Evolutionary conservation across 2,888 invertebrate species (phyloP).

Genomic region (Cryptus armator): DNA sequence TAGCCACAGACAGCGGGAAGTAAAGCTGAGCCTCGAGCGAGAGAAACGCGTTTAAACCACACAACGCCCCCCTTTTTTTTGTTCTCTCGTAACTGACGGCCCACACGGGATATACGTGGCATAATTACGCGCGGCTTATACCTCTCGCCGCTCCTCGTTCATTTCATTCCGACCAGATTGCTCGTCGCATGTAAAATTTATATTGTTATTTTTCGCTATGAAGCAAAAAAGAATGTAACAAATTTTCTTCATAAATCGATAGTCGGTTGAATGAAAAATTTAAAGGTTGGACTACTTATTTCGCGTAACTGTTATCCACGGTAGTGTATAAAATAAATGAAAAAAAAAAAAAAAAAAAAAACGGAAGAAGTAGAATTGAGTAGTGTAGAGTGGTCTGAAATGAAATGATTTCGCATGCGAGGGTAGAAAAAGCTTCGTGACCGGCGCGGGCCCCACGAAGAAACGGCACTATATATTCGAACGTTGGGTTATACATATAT

Average conservation of each 20-base stretch:
- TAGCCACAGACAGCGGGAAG: slow-evolving; percentile 50
- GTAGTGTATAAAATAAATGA: too few species aligned
- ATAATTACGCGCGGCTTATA: slow-evolving; percentile 55
- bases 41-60: slow-evolving; percentile 64
- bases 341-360: too few species aligned
- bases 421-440: slow-evolving; percentile 74
- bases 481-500: slow-evolving; percentile 53
- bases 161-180: slow-evolving; percentile 11
- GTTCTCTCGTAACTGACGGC: slow-evolving; percentile 48
- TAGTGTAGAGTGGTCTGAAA: not conserved
- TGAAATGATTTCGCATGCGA: slow-evolving; percentile 55
- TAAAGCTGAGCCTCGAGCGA: slow-evolving; percentile 54
- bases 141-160: not conserved
- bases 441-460: slow-evolving; percentile 72
- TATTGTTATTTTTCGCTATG: too few species aligned
- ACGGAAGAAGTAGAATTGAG: too few species aligned
- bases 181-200: not conserved
- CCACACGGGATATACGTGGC: slow-evolving; percentile 42
- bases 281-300: too few species aligned
- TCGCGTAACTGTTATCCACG: too few species aligned
- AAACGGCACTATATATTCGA: slow-evolving; percentile 56
- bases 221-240: too few species aligned
- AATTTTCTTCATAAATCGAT: too few species aligned
- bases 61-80: slow-evolving; percentile 57
- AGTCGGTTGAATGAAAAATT: too few species aligned